These are phyloP conservation scores for Daboia siamensis DNA, from an alignment of 2,113 vertebrate species.

Conservation along the genomic window DNA sequence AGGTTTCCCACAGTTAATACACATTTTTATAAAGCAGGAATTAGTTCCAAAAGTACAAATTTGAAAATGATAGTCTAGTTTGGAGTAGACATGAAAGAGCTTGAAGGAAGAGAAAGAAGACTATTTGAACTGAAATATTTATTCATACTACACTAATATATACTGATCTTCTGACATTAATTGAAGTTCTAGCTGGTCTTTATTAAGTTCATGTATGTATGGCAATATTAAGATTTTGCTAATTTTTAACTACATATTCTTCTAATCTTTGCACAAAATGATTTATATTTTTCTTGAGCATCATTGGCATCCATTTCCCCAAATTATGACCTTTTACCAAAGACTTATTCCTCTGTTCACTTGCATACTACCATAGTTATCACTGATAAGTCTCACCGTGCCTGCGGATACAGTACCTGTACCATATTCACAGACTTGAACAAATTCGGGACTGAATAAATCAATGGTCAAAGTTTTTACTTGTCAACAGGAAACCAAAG, in stretches of 20 bases:
- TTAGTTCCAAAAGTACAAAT: neutral
- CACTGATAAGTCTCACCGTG: too few relatives aligned
- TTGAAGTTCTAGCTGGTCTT: neutral
- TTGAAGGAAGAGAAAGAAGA: neutral
- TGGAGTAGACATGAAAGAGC: neutral
- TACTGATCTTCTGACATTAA: neutral
- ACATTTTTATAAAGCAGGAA: neutral
- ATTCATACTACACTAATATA: neutral
- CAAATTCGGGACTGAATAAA: neutral
- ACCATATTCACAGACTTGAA: neutral
- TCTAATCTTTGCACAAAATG: constrained; percentile 35
- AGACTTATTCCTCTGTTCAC: neutral
- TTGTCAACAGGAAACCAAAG: neutral
- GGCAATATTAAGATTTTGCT: neutral
- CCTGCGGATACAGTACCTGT: neutral
- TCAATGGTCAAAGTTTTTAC: neutral
- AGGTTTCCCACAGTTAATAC: neutral
- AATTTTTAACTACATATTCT: constrained; percentile 42
- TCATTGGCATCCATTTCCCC: accelerated
- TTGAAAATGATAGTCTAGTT: neutral
- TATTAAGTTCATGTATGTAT: constrained; percentile 36
- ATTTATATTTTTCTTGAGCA: constrained; percentile 23
- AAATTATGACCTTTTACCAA: neutral
- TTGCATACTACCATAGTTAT: neutral
- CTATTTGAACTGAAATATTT: neutral